Evolutionary conservation across 2,888 invertebrate genomes (phyloP), one percentile per base, ranked within the genome.

Genomic region (Ormyrus thymus): DNA sequence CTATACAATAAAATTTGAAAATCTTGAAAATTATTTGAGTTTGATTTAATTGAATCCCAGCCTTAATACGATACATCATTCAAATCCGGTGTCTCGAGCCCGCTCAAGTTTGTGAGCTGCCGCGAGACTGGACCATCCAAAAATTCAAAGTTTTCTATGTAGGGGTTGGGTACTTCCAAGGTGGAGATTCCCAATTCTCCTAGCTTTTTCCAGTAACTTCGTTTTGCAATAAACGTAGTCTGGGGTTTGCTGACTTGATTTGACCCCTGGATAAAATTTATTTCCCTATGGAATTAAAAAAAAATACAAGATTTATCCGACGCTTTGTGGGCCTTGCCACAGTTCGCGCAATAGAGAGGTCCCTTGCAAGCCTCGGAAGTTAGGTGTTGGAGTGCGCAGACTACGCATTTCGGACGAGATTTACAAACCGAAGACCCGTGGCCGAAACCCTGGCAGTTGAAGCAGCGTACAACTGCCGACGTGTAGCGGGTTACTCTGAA

Each of bases 401-500:
- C 29, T 5, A 7, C 10, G 45, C 68, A 68, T 15, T 55, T 55
- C 7, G 45, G 43, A 9, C 10, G 7, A n/a, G 7, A 45, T n/a
- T 11, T 55, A 50, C 68, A 68, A 7, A 2, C 7, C 43, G 5
- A 13, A 1, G 68, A 8, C 4, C 68, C 68, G 45, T 68, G 68
- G 13, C 68, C 68, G 43, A n/a, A 68, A 11, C 68, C 10, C 10
- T 68, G 68, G 45, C 68, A 68, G 10, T 50, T 65, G 50, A 13
- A 50, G 43, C 65, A 65, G 7, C 65, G 7, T 4, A 61, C 5
- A 10, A 43, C 45, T 11, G 61, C n/a, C 8, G 61, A 45, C 3
- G 45, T 10, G 61, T 11, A 61, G 3, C 6, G 6, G 45, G 7
- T 6, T 45, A 61, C 61, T 45, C 10, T 61, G 45, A 15, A 45